A percentile compares a stretch with the other conserved stretches of the same genome.
phyloP scores from a whole-genome alignment of 2,797 vertebrate genomes.

The Enteromius radiatus region DNA sequence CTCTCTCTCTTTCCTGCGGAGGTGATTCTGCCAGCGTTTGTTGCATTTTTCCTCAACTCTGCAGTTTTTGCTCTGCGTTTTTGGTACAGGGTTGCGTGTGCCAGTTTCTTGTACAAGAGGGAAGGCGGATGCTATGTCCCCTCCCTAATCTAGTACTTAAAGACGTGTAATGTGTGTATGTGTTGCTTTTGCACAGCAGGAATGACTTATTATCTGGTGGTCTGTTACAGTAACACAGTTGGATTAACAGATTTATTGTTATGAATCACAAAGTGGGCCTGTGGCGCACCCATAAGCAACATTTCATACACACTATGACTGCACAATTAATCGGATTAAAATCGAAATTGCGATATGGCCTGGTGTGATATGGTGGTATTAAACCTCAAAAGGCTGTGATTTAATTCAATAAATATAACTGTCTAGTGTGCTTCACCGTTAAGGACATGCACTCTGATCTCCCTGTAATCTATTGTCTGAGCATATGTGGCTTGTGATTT shows the following conservation, averaged over 20 bases:
- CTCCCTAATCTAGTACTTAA: not conserved
- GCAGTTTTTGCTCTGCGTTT: conserved; percentile 63
- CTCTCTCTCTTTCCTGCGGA: conserved; percentile 14
- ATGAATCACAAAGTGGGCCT: not conserved
- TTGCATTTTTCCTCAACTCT: conserved; percentile 65
- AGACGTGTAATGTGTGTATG: not conserved
- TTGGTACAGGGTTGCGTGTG: not conserved
- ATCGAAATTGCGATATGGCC: conserved; percentile 1
- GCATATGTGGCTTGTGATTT: not conserved
- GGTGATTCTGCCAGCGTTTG: conserved; percentile 34
- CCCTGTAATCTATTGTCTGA: not conserved
- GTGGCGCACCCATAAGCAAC: not conserved
- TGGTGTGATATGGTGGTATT: conserved; percentile 15
- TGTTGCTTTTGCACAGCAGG: conserved; percentile 15
- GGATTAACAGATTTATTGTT: conserved; percentile 22
- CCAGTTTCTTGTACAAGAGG: conserved; percentile 1
- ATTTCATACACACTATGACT: conserved; percentile 17
- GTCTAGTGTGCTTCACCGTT: conserved; percentile 15
- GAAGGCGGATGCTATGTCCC: not conserved
- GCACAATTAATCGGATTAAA: conserved; percentile 34
- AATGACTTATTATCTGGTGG: conserved; percentile 14
- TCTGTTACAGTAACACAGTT: conserved; percentile 15
- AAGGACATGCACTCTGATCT: not conserved
- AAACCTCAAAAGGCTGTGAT: conserved; percentile 2
- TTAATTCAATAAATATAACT: conserved; percentile 21